These are phyloP conservation scores for Acleris literana DNA, from an alignment of 2,888 invertebrate genomes.

Conservation along the genomic window DNA sequence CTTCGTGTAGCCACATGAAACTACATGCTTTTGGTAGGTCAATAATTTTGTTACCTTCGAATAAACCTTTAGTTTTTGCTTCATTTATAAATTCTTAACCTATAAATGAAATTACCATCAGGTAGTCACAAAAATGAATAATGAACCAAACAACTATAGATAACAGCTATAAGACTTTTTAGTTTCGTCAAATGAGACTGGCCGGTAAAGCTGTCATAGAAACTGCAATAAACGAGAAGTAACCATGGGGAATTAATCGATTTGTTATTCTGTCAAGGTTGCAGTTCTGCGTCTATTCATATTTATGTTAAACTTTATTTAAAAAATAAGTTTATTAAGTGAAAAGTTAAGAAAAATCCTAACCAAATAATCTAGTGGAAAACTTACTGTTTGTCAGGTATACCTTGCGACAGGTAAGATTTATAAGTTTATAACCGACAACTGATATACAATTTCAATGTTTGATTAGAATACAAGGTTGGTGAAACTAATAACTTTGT, in stretches of 20 bases:
- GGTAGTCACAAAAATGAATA: too few species aligned
- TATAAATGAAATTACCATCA: slow-evolving; percentile 47
- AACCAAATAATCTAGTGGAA: slow-evolving; percentile 22
- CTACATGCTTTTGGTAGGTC: neutral
- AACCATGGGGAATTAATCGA: slow-evolving; percentile 29
- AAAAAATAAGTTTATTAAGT: slow-evolving; percentile 24
- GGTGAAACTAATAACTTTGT: too few species aligned
- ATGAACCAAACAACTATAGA: too few species aligned
- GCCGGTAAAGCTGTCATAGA: slow-evolving; percentile 4
- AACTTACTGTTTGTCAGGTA: slow-evolving; percentile 32
- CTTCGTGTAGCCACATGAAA: slow-evolving; percentile 29
- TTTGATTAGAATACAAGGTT: too few species aligned
- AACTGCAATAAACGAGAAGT: slow-evolving; percentile 1
- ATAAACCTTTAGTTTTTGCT: slow-evolving; percentile 65
- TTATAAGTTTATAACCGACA: neutral
- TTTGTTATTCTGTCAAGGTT: slow-evolving; percentile 27
- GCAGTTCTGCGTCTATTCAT: slow-evolving; percentile 15
- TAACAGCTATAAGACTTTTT: too few species aligned
- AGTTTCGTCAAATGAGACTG: slow-evolving; percentile 3
- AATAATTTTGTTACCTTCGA: slow-evolving; percentile 59
- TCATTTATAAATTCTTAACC: slow-evolving; percentile 62
- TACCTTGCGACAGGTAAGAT: slow-evolving; percentile 21
- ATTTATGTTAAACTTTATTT: slow-evolving; percentile 29
- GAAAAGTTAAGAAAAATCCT: slow-evolving; percentile 10
- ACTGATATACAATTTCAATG: too few species aligned